phyloP scores from a whole-genome alignment of 2,888 invertebrate genomes.

The Chloroclystis v-ata region DNA sequence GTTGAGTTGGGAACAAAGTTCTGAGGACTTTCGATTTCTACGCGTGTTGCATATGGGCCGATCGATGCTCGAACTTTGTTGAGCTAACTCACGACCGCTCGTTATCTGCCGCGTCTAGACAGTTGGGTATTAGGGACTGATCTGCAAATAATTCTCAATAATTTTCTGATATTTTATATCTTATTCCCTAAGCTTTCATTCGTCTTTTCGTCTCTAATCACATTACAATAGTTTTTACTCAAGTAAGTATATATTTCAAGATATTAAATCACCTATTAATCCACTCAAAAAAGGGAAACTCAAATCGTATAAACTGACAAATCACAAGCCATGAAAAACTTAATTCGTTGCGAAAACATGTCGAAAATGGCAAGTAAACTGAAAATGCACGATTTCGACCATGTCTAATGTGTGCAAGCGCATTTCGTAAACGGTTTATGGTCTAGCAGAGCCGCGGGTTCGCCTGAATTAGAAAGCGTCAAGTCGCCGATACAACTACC shows the following conservation, averaged over 20 bases:
- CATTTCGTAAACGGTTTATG: conserved; percentile 73
- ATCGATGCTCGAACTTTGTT: conserved; percentile 61
- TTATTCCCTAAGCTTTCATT: too few species aligned
- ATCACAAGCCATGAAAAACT: too few species aligned
- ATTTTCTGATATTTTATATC: too few species aligned
- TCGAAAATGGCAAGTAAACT: conserved; percentile 49
- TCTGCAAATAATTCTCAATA: too few species aligned
- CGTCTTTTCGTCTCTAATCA: too few species aligned
- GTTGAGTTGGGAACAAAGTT: conserved; percentile 67
- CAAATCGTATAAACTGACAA: too few species aligned
- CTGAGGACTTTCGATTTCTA: conserved; percentile 68
- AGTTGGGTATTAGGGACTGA: not conserved
- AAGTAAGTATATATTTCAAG: too few species aligned
- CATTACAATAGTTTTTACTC: too few species aligned
- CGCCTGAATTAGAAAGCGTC: conserved; percentile 74
- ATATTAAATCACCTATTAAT: too few species aligned
- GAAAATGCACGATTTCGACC: conserved; percentile 33
- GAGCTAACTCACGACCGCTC: conserved; percentile 32
- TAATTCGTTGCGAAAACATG: conserved; percentile 47
- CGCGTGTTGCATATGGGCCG: conserved; percentile 69
- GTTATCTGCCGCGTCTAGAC: conserved; percentile 15
- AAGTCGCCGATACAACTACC: conserved; percentile 59
- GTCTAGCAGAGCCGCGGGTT: conserved; percentile 67
- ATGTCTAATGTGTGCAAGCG: conserved; percentile 53
- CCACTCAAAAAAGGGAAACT: too few species aligned